Percentiles rank a stretch among this genome's conserved stretches.
Conservation (phyloP, 2,797 vertebrate species). For the Falco biarmicus region DNA sequence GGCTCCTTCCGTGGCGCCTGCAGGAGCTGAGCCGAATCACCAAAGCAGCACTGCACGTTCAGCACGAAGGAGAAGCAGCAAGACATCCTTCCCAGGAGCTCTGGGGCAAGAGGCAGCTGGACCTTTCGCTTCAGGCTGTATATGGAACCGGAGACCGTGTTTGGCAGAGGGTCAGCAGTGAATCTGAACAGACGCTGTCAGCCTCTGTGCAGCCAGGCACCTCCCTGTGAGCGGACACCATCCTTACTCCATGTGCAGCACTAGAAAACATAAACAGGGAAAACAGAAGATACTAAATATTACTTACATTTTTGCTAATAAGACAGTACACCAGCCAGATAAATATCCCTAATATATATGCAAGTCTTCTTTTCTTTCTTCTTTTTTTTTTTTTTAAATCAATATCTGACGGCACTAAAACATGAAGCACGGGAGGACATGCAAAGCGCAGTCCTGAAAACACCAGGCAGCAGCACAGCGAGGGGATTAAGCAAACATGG, state of each 20-base stretch:
- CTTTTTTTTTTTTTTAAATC: background rate
- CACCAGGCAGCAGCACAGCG: background rate
- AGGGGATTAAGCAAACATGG: slow-evolving; percentile 55
- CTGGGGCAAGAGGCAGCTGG: background rate
- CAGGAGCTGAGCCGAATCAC: background rate
- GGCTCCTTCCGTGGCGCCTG: background rate
- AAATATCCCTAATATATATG: background rate
- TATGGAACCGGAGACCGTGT: background rate
- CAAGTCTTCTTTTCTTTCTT: background rate
- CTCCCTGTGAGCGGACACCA: background rate
- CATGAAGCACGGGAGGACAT: background rate
- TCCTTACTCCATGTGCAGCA: fast-evolving
- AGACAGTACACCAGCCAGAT: background rate
- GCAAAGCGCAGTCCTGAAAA: background rate
- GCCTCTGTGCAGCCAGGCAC: background rate
- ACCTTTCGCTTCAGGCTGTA: background rate
- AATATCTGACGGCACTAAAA: background rate
- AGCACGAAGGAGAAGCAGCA: background rate
- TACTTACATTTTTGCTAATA: background rate
- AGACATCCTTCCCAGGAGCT: background rate
- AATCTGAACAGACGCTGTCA: background rate
- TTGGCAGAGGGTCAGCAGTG: background rate
- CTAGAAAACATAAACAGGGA: background rate
- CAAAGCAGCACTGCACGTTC: background rate
- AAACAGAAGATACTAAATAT: background rate